Base-by-base conservation (phyloP, 2,888 invertebrate genomes). In the Frankliniella intonsa region DNA sequence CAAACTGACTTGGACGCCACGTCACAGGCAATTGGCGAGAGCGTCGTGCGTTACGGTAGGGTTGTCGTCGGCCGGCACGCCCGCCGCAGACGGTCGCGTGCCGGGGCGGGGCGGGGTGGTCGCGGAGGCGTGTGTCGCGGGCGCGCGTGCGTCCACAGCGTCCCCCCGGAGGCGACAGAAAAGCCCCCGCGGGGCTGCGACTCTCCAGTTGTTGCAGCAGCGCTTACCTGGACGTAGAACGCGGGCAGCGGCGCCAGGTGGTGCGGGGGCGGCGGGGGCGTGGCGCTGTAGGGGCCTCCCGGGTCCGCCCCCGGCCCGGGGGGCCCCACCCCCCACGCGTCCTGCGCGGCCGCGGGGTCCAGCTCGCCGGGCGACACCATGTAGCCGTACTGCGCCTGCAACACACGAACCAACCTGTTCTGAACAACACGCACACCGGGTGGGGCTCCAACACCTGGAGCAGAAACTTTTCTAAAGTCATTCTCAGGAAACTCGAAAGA, bases 341-440 rank as follows among this genome's bases (percentile, higher is more conserved):
- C 69, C 69, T 76, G 69, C 22, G 69, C 22, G 22, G 22, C 69
- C 25, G 69, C 22, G 22, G 25, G 69, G 69, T 76, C 69, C 69
- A 76, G 69, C 69, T 76, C 69, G 22, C 69, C 69, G 22, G 69
- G 69, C 22, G 69, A 76, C 69, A 76, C 69, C 69, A 76, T 76
- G 69, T 76, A 76, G 69, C 69, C 69, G 25, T 76, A 76, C 69
- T 76, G 69, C 69, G 69, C 69, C 69, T 76, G 69, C 69, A 76
- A 76, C 38, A 38, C 38, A 38, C 3, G 38, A 38, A 5, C 38
- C 38, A 38, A 5, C 2, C 38, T 38, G 38, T 5, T 38, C 38
- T n/a, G n/a, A 38, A 5, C 38, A 38, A 38, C 38, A 38, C 38
- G 38, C 38, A 38, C 38, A 38, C 38, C 38, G 5, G 38, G 38